Conservation (phyloP, 2,113 vertebrate genomes). For the Zingel zingel region DNA sequence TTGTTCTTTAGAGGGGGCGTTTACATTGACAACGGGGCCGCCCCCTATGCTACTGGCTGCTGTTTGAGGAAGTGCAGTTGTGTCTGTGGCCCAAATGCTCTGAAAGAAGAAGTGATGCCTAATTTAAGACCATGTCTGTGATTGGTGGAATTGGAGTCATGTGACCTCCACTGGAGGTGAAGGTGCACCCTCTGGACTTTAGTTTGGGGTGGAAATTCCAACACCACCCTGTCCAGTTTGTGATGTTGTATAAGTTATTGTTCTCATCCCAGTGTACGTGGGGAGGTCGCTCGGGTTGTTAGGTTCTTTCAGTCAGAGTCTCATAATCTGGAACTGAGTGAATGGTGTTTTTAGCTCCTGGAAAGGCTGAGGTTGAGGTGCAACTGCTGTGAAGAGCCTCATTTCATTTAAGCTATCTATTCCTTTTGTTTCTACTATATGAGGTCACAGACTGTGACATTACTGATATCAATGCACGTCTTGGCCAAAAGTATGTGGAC, state of each 20-base stretch:
- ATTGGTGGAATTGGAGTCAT: conserved; percentile 33
- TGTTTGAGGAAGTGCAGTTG: conserved; percentile 57
- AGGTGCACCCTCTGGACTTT: conserved; percentile 13
- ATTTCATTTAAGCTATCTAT: background rate
- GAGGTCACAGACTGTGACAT: background rate
- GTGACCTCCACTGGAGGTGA: conserved; percentile 39
- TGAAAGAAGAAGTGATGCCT: conserved; percentile 69
- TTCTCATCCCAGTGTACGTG: conserved; percentile 13
- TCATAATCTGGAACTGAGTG: conserved; percentile 36
- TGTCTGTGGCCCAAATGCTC: background rate
- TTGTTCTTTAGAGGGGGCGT: conserved; percentile 2
- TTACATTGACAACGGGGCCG: background rate
- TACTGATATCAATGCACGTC: background rate
- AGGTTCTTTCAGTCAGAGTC: conserved; percentile 50
- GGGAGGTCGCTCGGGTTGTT: conserved; percentile 9
- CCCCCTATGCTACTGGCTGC: background rate
- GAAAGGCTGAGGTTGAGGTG: conserved; percentile 56
- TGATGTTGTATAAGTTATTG: conserved; percentile 41
- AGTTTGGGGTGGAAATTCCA: conserved; percentile 68
- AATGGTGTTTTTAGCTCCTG: conserved; percentile 37
- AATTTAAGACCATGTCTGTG: conserved; percentile 7
- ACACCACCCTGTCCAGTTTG: background rate
- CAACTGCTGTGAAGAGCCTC: background rate
- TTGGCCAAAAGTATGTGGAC: background rate
- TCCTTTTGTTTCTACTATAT: background rate